phyloP scores from a whole-genome alignment of 2,113 vertebrate species.

The human (Homo sapiens) region GRCh38 chr18:14965001-14965500 shows the following conservation, averaged over 20 bases:
- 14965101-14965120: not conserved
- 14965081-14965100: not conserved
- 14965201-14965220: not conserved
- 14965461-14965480: not conserved
- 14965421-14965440: slow-evolving; percentile 32
- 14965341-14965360: slow-evolving; percentile 65
- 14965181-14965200: not conserved
- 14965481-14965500: too few species aligned
- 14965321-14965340: slow-evolving; percentile 67
- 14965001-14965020: not conserved
- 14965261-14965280: slow-evolving; percentile 52
- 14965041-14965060: too few species aligned
- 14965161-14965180: not conserved
- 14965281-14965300: slow-evolving; percentile 54
- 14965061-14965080: too few species aligned
- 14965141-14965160: accelerated
- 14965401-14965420: not conserved
- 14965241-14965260: slow-evolving; percentile 55
- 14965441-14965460: not conserved
- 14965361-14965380: slow-evolving; percentile 47
- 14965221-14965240: not conserved
- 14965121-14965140: not conserved
- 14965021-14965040: not conserved
- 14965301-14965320: slow-evolving; percentile 68
- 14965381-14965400: slow-evolving; percentile 65